These are phyloP conservation scores for Brachypteracias leptosomus DNA, from an alignment of 2,113 vertebrate genomes.

Conservation along the genomic window DNA sequence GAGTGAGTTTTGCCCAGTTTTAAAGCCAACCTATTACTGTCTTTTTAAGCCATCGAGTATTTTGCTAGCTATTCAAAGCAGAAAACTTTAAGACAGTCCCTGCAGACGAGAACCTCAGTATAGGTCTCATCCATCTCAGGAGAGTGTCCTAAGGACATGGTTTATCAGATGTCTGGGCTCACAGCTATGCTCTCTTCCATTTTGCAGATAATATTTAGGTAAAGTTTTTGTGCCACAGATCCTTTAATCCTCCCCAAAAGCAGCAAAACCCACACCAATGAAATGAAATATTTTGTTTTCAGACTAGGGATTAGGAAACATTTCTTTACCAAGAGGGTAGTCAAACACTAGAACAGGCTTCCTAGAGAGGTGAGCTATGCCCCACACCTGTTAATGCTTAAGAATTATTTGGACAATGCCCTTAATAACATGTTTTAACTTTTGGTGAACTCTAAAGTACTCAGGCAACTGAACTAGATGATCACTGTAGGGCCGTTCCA, in stretches of 20 bases:
- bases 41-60: not conserved
- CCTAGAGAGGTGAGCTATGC: not conserved
- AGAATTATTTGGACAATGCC: not conserved
- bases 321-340: not conserved
- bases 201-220: not conserved
- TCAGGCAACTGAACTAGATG: not conserved
- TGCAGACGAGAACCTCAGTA: not conserved
- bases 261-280: not conserved
- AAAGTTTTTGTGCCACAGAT: not conserved
- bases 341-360: not conserved
- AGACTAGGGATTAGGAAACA: not conserved
- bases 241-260: not conserved
- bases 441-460: not conserved
- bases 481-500: not conserved
- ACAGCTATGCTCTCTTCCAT: not conserved
- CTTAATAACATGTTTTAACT: not conserved
- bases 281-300: not conserved
- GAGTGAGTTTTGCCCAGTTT: not conserved
- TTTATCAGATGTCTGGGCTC: not conserved
- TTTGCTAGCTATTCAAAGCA: not conserved
- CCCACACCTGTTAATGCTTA: not conserved
- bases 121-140: not conserved
- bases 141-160: not conserved
- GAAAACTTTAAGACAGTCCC: not conserved
- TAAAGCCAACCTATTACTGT: not conserved